These are phyloP conservation scores for Apis mellifera DNA, from an alignment of 1,140 invertebrate species.

Conservation along the genomic window DNA sequence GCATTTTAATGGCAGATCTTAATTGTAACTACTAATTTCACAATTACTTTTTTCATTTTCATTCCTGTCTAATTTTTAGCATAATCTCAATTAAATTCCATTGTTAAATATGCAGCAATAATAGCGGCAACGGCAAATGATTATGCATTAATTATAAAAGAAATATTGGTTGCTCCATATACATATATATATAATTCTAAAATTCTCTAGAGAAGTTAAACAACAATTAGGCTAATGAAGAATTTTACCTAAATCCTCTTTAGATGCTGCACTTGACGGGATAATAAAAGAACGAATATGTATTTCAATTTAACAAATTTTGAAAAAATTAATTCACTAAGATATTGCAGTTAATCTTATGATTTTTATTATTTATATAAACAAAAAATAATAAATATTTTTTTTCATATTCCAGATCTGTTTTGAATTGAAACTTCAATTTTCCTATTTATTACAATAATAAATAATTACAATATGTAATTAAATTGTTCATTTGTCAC, in stretches of 20 bases:
- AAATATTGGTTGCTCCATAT: neutral
- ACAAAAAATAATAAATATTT: neutral
- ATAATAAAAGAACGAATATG: conserved; percentile 51
- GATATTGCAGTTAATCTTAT: neutral
- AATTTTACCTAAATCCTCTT: conserved; percentile 63
- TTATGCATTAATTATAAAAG: conserved; percentile 21
- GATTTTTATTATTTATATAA: neutral
- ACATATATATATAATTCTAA: conserved; percentile 43
- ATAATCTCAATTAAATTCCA: conserved; percentile 18
- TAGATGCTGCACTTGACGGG: conserved; percentile 54
- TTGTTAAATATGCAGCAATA: conserved; percentile 12
- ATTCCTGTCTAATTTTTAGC: neutral
- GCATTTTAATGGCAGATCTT: neutral
- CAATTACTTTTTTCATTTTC: neutral
- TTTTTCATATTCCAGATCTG: neutral
- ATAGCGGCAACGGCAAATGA: neutral
- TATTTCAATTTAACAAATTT: conserved; percentile 38
- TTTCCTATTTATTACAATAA: neutral
- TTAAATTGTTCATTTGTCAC: conserved; percentile 10
- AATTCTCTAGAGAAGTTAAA: conserved; percentile 40
- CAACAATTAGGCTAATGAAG: conserved; percentile 30
- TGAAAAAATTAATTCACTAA: neutral
- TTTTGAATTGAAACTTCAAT: neutral
- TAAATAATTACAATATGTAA: neutral
- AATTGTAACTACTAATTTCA: neutral